Evolutionary conservation across 2,113 vertebrate genomes (phyloP).

Genomic region (Zingel zingel): DNA sequence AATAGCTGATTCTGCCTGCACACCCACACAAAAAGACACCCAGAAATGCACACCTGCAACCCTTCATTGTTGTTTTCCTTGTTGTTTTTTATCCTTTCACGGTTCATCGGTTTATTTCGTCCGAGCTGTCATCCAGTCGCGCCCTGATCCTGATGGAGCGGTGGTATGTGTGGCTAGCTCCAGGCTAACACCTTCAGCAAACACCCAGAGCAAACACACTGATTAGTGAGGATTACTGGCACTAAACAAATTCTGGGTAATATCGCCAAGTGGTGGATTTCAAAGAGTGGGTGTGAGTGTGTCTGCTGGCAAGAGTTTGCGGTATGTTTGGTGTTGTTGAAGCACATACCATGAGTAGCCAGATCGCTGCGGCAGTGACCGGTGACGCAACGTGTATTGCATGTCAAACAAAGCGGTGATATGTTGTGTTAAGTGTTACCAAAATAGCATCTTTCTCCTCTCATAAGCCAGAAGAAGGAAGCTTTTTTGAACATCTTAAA

Average conservation of each 20-base stretch:
- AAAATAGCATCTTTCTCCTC: constrained; percentile 4
- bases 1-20: constrained; percentile 67
- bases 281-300: background rate
- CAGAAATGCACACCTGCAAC: constrained; percentile 50
- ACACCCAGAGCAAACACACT: constrained; percentile 78
- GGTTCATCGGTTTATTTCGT: constrained; percentile 45
- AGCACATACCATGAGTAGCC: background rate
- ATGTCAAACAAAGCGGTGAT: constrained; percentile 39
- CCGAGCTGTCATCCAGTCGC: constrained; percentile 51
- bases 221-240: constrained; percentile 77
- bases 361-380: background rate
- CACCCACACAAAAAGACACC: constrained; percentile 23
- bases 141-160: constrained; percentile 50
- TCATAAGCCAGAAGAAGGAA: background rate
- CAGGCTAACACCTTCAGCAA: constrained; percentile 78
- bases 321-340: background rate
- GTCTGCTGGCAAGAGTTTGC: background rate
- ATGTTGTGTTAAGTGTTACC: constrained; percentile 27
- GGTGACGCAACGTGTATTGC: constrained; percentile 13
- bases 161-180: constrained; percentile 64
- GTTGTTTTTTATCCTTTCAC: constrained; percentile 35
- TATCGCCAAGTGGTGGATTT: constrained; percentile 45
- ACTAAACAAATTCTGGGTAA: constrained; percentile 72
- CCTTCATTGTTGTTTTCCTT: constrained; percentile 32
- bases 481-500: constrained; percentile 7